These are phyloP conservation scores for Acutogordius australiensis DNA, from an alignment of 2,888 invertebrate species.

Conservation along the genomic window DNA sequence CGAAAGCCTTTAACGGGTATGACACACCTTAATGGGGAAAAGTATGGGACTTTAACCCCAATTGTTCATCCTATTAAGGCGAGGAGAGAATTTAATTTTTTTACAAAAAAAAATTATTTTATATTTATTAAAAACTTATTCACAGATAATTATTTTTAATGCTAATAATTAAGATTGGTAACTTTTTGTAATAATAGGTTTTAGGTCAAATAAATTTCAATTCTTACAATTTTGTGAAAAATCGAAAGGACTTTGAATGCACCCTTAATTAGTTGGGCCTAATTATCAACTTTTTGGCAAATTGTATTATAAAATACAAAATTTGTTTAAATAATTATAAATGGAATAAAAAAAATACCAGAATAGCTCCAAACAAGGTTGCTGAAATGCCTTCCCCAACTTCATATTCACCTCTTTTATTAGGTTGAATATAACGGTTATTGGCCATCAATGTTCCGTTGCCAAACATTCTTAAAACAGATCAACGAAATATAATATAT, in stretches of 20 bases:
- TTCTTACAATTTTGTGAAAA: neutral
- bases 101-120: no score
- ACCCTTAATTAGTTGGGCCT: neutral
- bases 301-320: neutral
- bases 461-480: constrained; percentile 51
- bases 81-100: no score
- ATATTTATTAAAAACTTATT: no score
- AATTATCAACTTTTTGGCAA: neutral
- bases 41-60: no score
- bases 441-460: constrained; percentile 19
- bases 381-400: constrained; percentile 87
- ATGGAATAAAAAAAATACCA: constrained; percentile 25
- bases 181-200: no score
- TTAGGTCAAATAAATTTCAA: no score
- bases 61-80: no score
- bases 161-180: no score
- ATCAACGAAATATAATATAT: no score
- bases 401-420: constrained; percentile 81
- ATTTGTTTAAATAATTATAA: neutral
- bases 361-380: constrained; percentile 63
- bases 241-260: neutral
- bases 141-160: no score
- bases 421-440: constrained; percentile 39
- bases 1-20: no score
- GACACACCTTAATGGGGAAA: no score